A percentile compares a stretch with the other conserved stretches of the same genome.
Conservation (phyloP, 2,888 invertebrate species). For the Caenorhabditis imperialis region DNA sequence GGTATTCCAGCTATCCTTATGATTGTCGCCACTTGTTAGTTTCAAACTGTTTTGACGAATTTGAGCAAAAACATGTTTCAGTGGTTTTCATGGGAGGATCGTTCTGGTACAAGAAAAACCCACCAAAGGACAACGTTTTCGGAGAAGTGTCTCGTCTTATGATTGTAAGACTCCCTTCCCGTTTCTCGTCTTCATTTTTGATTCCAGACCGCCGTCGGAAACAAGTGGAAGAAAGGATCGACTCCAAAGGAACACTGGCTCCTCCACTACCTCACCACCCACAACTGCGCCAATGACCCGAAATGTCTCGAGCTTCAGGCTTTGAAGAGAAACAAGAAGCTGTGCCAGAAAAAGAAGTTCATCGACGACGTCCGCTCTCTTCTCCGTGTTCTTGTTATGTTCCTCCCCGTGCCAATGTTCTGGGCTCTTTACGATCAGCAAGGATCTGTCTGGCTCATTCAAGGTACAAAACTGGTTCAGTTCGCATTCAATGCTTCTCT, state of each 20-base stretch:
- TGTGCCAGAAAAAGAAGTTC: conserved; percentile 67
- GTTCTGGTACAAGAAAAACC: conserved; percentile 85
- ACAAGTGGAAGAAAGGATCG: conserved; percentile 58
- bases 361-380: conserved; percentile 73
- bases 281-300: conserved; percentile 65
- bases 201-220: conserved; percentile 66
- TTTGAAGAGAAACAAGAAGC: conserved; percentile 56
- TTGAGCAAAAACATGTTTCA: conserved; percentile 21
- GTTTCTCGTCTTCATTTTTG: background rate
- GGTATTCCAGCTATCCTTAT: conserved; percentile 91
- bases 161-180: conserved; percentile 82
- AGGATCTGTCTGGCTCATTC: conserved; percentile 93
- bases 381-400: conserved; percentile 74
- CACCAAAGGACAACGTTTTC: conserved; percentile 89
- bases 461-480: conserved; percentile 82
- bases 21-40: conserved; percentile 84
- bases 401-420: conserved; percentile 86
- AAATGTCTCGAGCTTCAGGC: conserved; percentile 60
- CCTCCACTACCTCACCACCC: conserved; percentile 70
- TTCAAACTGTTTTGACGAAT: too few species aligned
- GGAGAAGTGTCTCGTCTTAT: conserved; percentile 86
- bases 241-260: conserved; percentile 70
- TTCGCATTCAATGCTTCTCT: background rate
- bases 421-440: conserved; percentile 98
- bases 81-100: conserved; percentile 88